Evolutionary conservation across 1,140 invertebrate genomes (phyloP).

Genomic region (Drosophila murphyi): DNA sequence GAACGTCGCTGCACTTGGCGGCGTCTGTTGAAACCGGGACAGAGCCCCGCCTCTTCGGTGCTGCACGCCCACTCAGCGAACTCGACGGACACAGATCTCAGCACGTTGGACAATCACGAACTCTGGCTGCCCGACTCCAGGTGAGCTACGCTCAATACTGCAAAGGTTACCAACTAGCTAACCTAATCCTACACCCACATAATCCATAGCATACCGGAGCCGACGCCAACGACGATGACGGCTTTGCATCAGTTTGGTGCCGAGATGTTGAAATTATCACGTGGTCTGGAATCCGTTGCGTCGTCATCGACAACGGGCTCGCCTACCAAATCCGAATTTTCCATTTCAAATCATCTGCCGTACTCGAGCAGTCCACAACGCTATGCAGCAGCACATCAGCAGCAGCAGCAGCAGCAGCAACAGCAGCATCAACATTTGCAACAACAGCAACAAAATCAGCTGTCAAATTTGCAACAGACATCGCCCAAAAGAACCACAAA

Average conservation of each 20-base stretch:
- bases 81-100: conserved; percentile 92
- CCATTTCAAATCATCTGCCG: conserved; percentile 71
- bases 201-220: conserved; percentile 85
- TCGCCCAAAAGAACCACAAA: conserved; percentile 54
- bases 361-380: conserved; percentile 71
- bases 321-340: conserved; percentile 82
- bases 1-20: conserved; percentile 89
- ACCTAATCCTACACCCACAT: conserved; percentile 17
- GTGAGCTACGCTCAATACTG: conserved; percentile 66
- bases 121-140: conserved; percentile 91
- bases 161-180: neutral
- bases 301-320: conserved; percentile 84
- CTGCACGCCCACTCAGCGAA: conserved; percentile 90
- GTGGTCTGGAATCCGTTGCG: conserved; percentile 88
- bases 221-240: conserved; percentile 91
- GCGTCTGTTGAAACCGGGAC: conserved; percentile 85
- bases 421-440: conserved; percentile 42
- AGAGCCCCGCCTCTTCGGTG: conserved; percentile 85
- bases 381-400: conserved; percentile 54
- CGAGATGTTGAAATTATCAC: conserved; percentile 92
- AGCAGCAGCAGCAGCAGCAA: conserved; percentile 33
- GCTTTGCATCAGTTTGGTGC: conserved; percentile 92
- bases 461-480: conserved; percentile 44
- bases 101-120: conserved; percentile 91
- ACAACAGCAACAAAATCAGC: conserved; percentile 3